A percentile compares a stretch with the other conserved stretches of the same genome.
Conservation (phyloP, 2,888 invertebrate genomes). For the Acrocera orbiculus region DNA sequence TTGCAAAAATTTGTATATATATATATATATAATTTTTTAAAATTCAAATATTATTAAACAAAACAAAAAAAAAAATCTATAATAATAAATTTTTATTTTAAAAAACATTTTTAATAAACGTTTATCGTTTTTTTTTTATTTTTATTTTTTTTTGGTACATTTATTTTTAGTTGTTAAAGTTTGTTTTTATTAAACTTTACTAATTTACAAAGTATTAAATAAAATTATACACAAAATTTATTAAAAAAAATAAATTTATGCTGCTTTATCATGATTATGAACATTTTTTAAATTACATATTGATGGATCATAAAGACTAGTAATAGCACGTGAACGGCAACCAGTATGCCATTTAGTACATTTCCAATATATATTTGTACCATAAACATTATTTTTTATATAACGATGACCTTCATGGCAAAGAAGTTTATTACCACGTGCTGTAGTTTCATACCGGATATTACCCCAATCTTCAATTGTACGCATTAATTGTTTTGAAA, state of each 20-base stretch:
- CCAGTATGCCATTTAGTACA: slow-evolving; percentile 30
- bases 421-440: slow-evolving; percentile 26
- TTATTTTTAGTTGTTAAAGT: no score
- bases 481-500: slow-evolving; percentile 10
- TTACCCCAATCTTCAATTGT: slow-evolving; percentile 22
- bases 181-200: no score
- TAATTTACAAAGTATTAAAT: neutral
- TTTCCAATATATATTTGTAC: slow-evolving; percentile 30
- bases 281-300: slow-evolving; percentile 24
- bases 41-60: neutral
- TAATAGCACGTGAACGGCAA: slow-evolving; percentile 29
- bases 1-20: slow-evolving; percentile 2
- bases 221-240: neutral
- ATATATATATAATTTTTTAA: no score
- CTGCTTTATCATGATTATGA: slow-evolving; percentile 22
- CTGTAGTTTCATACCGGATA: slow-evolving; percentile 22
- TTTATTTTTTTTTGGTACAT: neutral
- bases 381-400: slow-evolving; percentile 28
- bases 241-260: neutral
- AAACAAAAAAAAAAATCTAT: neutral
- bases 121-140: neutral
- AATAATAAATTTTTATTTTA: neutral
- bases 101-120: neutral
- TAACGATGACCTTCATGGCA: slow-evolving; percentile 28
- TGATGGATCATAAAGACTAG: slow-evolving; percentile 19